Conservation (phyloP, 2,888 invertebrate genomes). For the Cephalotes varians region DNA sequence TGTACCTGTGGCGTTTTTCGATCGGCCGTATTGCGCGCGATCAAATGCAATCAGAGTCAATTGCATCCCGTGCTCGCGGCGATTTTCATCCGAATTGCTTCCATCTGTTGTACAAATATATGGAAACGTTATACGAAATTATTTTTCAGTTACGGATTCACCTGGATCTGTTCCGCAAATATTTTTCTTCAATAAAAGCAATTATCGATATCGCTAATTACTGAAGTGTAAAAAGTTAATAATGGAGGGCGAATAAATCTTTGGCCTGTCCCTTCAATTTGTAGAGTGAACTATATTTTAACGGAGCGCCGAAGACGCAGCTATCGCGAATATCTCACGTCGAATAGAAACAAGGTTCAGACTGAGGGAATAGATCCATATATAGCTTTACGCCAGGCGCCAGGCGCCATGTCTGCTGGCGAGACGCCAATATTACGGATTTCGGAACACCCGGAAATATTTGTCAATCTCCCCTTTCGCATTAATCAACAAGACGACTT, state of each 20-base stretch:
- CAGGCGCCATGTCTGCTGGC: conserved; percentile 32
- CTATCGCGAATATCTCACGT: not conserved
- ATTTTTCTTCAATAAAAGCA: not conserved
- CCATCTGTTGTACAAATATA: not conserved
- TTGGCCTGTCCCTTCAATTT: not conserved
- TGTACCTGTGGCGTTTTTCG: not conserved
- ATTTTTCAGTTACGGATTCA: not conserved
- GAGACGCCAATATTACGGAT: conserved; percentile 44
- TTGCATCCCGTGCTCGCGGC: not conserved
- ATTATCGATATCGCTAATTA: not conserved
- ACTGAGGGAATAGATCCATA: conserved; percentile 14
- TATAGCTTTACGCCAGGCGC: conserved; percentile 27
- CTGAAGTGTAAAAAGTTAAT: not conserved
- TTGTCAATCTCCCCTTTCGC: not conserved
- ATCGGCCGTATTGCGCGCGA: not conserved
- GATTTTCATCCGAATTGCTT: conserved; percentile 5
- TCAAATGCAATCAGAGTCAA: conserved; percentile 25
- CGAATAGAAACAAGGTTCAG: conserved; percentile 10
- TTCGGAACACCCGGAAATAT: not conserved
- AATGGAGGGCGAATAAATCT: conserved; percentile 7
- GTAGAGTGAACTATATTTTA: not conserved
- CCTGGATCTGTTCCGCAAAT: not conserved
- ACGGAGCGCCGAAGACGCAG: not conserved
- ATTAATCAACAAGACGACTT: conserved; percentile 18
- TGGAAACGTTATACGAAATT: not conserved